Conservation (phyloP, 2,797 vertebrate genomes). For the Agapornis canus region DNA sequence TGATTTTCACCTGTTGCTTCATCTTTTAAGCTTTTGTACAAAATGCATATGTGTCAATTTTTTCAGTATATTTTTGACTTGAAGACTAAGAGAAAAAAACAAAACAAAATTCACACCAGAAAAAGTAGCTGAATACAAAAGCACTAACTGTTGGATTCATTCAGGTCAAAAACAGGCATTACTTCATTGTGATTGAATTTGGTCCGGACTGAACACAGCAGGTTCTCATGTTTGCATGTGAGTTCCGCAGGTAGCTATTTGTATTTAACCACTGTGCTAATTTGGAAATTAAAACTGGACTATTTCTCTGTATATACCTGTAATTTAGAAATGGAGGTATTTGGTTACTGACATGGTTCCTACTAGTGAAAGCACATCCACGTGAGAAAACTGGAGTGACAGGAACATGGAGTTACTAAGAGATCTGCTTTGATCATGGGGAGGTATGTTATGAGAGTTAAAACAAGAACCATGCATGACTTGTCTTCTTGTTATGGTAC, state of each 20-base stretch:
- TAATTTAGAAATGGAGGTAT: neutral
- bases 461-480: neutral
- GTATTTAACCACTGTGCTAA: neutral
- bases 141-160: neutral
- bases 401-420: neutral
- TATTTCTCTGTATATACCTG: neutral
- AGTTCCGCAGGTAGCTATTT: neutral
- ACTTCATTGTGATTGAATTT: neutral
- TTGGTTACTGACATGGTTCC: neutral
- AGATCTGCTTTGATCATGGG: neutral
- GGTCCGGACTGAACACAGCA: neutral
- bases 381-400: neutral
- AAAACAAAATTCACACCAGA: neutral
- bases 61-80: neutral
- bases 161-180: neutral
- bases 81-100: neutral
- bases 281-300: neutral
- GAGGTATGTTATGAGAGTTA: neutral
- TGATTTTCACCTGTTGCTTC: conserved; percentile 69
- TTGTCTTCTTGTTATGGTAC: neutral
- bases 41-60: neutral
- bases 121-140: neutral
- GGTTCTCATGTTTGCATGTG: neutral
- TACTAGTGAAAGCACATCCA: accelerated
- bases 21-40: conserved; percentile 45